These are phyloP conservation scores for Pangasius larnaudii DNA, from an alignment of 2,797 vertebrate genomes.

Conservation along the genomic window DNA sequence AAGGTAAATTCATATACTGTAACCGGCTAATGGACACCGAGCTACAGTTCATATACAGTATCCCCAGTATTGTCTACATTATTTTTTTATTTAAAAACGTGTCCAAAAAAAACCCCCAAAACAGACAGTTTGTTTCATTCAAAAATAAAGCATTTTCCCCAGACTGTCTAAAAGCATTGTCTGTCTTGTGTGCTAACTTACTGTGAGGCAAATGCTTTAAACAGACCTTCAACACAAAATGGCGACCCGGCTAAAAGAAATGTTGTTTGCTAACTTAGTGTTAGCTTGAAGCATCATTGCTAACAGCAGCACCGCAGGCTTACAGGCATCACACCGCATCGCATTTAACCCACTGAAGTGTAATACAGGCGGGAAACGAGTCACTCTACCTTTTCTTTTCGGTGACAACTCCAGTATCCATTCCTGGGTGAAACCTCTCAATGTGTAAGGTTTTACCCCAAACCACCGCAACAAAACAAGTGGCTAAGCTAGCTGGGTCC, in stretches of 20 bases:
- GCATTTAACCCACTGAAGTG: not conserved
- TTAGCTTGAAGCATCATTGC: not conserved
- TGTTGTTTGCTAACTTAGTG: constrained; percentile 13
- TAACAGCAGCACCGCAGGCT: not conserved
- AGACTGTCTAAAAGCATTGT: no score
- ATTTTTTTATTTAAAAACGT: not conserved
- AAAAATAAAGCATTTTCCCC: not conserved
- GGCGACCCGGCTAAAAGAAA: constrained; percentile 48
- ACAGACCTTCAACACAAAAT: constrained; percentile 49
- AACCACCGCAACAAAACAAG: constrained; percentile 41
- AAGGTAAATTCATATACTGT: no score
- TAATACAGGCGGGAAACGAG: not conserved
- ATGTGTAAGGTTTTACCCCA: constrained; percentile 48
- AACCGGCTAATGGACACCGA: not conserved
- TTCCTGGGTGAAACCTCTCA: constrained; percentile 65
- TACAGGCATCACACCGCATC: no score
- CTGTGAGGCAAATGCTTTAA: not conserved
- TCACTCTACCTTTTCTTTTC: constrained; percentile 91
- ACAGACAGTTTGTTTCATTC: not conserved
- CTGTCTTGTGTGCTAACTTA: constrained; percentile 22
- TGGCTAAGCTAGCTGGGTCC: constrained; percentile 27
- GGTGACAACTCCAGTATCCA: constrained; percentile 87
- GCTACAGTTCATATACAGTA: not conserved
- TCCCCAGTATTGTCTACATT: not conserved
- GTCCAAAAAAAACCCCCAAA: not conserved